Evolutionary conservation across 2,888 invertebrate genomes (phyloP), one percentile per base, ranked within the genome.

Genomic region (Loripinus fragilis): DNA sequence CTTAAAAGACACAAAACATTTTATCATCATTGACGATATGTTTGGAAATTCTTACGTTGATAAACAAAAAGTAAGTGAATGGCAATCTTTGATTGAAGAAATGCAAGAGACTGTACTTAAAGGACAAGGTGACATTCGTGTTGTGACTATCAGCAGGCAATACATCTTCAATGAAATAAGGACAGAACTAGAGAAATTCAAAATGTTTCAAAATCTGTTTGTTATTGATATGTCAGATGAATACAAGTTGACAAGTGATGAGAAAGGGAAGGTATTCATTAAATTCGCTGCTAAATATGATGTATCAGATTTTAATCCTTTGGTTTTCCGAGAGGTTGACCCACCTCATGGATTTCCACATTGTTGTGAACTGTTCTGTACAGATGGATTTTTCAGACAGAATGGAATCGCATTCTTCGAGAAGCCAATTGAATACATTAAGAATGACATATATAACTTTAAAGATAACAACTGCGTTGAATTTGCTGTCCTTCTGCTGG

Each of bases 281-380:
- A 60, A 33, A 1, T 33, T 33, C 17, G 60, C 60, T 5, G 33
- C 17, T 8, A 33, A 60, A 60, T 33, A 60, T 33, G 5, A 17
- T 33, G 60, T 60, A 1, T 28, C 60, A 33, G 60, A 17, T 17
- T 3, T 30, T 33, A 10, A 60, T 10, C 30, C 10, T 12, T 7
- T 30, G 10, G 60, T 10, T 10, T 25, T 60, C 17, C 30, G 33
- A 20, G 28, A 30, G 12, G 33, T 60, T 3, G 33, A 60, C 17
- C 30, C 60, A 33, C 60, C 60, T n/a, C 60, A 60, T 60, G 60
- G 60, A 1, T 60, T 60, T 60, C 60, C 60, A 20, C 60, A 60
- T 20, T 33, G 60, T 60, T 12, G 30, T 17, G 60, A 60, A 33
- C 17, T 60, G 60, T 60, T n/a, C 20, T 60, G 60, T 33, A 20